phyloP scores from a whole-genome alignment of 2,888 invertebrate species.

The Horisme vitalbata region DNA sequence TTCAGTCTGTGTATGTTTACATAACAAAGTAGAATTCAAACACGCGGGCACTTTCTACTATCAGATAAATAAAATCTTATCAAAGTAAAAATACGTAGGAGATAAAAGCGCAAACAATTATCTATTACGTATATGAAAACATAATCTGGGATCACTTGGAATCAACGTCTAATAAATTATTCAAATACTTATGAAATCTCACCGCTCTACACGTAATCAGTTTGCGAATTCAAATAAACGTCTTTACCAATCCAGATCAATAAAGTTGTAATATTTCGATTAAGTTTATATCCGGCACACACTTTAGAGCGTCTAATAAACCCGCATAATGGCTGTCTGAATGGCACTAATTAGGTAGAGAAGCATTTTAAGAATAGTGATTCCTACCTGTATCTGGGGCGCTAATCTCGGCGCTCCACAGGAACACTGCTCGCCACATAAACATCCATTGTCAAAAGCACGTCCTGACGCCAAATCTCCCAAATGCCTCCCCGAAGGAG shows the following conservation, averaged over 20 bases:
- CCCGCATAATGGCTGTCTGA: slow-evolving; percentile 2
- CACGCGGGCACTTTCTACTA: slow-evolving; percentile 10
- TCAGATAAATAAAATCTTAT: slow-evolving; percentile 17
- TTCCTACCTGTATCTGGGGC: slow-evolving; percentile 72
- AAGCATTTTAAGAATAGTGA: neutral
- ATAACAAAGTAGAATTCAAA: slow-evolving; percentile 9
- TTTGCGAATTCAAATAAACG: slow-evolving; percentile 8
- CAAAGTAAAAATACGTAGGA: slow-evolving; percentile 5
- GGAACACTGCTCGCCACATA: slow-evolving; percentile 91
- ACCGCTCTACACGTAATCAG: slow-evolving; percentile 6
- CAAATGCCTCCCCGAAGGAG: slow-evolving; percentile 86
- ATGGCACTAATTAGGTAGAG: neutral
- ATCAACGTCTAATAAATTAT: slow-evolving; percentile 16
- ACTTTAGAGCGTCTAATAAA: neutral
- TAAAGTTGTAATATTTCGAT: slow-evolving; percentile 10
- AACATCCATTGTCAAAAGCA: slow-evolving; percentile 98
- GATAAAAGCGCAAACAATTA: neutral
- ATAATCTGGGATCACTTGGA: slow-evolving; percentile 5
- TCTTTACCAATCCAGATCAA: slow-evolving; percentile 12
- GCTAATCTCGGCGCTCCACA: slow-evolving; percentile 77
- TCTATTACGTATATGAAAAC: neutral
- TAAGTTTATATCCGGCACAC: neutral
- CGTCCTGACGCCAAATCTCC: slow-evolving; percentile 97
- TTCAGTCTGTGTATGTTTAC: slow-evolving; percentile 14
- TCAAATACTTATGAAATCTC: slow-evolving; percentile 18